Evolutionary conservation across 2,113 vertebrate genomes (phyloP), one percentile per base, ranked within the genome.

Genomic region (Andinoacara biseriatus): DNA sequence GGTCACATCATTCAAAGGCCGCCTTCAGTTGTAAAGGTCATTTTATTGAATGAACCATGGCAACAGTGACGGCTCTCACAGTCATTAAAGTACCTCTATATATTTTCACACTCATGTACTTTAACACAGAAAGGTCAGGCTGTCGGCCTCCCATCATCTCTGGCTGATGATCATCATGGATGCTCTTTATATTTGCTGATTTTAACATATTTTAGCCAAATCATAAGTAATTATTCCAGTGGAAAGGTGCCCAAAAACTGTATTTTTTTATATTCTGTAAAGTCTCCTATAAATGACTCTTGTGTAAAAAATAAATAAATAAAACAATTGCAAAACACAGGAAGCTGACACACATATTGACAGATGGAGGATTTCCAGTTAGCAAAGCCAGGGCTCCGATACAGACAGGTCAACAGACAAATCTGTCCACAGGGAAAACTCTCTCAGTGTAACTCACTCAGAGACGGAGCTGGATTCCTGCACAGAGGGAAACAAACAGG

Each of bases 1-100:
- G 86, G 76, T 84, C 86, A 60, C 82, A n/a, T 61, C 63, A 69
- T 15, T 81, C 76, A 86, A 46, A 87, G 80, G 58, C 77, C 56
- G 67, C 2, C 62, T 61, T 61, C 46, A 38, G 11, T 38, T 49
- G 76, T 67, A 83, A 85, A 85, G 85, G 85, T 91, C 40, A 22
- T 76, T 87, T 81, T 22, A 74, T 35, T 77, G 84, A 74, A 61
- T 11, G 33, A 31, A 31, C 38, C 6, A 8, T 69, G 60, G 74
- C 59, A 57, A 78, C 82, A 22, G 83, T 33, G 46, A 75, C 80
- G 40, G 54, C 52, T 84, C 77, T 80, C 80, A 76, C 78, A 82
- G 20, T 65, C 40, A 79, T 82, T 87, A 56, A 56, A 72, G 11
- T 26, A 22, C 62, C 3, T 43, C 22, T 49, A 78, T 31, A 18